Evolutionary conservation across 1,140 invertebrate species (phyloP).

Genomic region (Leptopilina boulardi): DNA sequence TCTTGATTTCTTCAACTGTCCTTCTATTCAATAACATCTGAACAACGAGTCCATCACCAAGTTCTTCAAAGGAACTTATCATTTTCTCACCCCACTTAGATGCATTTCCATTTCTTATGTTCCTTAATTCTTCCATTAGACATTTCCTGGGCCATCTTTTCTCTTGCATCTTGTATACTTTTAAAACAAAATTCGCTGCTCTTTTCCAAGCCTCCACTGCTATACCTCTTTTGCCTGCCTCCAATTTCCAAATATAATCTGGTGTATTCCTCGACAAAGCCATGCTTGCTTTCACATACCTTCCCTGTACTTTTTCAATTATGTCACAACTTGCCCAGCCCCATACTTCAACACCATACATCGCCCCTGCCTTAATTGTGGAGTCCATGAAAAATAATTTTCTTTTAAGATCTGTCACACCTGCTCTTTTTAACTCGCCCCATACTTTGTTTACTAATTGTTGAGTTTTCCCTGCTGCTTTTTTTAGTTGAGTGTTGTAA

Average conservation of each 20-base stretch:
- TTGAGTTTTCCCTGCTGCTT: not conserved
- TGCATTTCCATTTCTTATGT: too few species aligned
- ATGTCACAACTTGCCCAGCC: constrained; percentile 35
- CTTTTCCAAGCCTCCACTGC: too few species aligned
- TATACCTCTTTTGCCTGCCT: too few species aligned
- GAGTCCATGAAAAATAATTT: constrained; percentile 32
- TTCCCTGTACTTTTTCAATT: constrained; percentile 26
- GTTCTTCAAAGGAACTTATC: too few species aligned
- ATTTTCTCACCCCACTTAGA: too few species aligned
- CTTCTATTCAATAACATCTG: too few species aligned
- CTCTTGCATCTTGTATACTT: too few species aligned
- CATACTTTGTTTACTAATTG: constrained; percentile 1
- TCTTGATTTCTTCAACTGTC: too few species aligned
- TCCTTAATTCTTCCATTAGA: too few species aligned
- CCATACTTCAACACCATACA: constrained; percentile 43
- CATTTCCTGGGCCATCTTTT: too few species aligned
- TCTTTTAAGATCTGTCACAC: constrained; percentile 13
- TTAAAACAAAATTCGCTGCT: too few species aligned
- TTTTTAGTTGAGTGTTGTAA: not conserved
- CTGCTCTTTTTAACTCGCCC: constrained; percentile 25
- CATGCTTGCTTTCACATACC: not conserved
- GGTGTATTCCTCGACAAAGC: constrained; percentile 7
- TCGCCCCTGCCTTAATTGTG: constrained; percentile 31
- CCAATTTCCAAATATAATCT: not conserved
- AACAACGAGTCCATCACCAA: too few species aligned